Evolutionary conservation across 2,113 vertebrate genomes (phyloP), one percentile per base, ranked within the genome.

Genomic region (Pitta sordida): DNA sequence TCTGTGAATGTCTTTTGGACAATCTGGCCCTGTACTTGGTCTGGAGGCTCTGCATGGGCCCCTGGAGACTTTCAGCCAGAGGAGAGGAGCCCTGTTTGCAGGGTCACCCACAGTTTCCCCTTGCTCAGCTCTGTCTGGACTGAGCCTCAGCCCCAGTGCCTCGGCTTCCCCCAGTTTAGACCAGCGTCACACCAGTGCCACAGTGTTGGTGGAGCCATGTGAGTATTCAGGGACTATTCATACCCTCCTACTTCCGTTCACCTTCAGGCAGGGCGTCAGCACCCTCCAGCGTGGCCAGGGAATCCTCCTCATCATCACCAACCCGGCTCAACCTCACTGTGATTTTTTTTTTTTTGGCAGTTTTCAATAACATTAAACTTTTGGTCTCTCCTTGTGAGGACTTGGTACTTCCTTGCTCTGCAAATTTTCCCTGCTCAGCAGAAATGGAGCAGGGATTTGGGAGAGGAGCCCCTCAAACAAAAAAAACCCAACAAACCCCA

Each of bases 61-160:
- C 77, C 65, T 10, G 8, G 80, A 79, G 18, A 27, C 10, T 88
- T 88, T 75, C 74, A 20, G 15, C 44, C 74, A 14, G 29, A 69
- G 20, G n/a, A 80, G 29, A 77, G n/a, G 17, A 87, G 2, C 6
- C 27, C 15, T 0, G 0, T 43, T 10, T 85, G 37, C 1, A 6
- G 27, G n/a, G 36, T 69, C 23, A 48, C 27, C 9, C n/a, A 14
- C 0, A 3, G 27, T 34, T 70, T 88, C 37, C 37, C 10, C 11
- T 52, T 41, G 34, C 19, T 79, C 43, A 44, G 15, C 16, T 67
- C 29, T 30, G 29, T 21, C 39, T 58, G 56, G 41, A 26, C 37
- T 15, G 37, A 79, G 14, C 16, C 32, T 67, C 76, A 41, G 51
- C 9, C 30, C 9, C 27, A 0, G 0, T n/a, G 24, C n/a, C 55